These are phyloP conservation scores for Hybos culiciformis DNA, from an alignment of 2,888 invertebrate species.

Conservation along the genomic window DNA sequence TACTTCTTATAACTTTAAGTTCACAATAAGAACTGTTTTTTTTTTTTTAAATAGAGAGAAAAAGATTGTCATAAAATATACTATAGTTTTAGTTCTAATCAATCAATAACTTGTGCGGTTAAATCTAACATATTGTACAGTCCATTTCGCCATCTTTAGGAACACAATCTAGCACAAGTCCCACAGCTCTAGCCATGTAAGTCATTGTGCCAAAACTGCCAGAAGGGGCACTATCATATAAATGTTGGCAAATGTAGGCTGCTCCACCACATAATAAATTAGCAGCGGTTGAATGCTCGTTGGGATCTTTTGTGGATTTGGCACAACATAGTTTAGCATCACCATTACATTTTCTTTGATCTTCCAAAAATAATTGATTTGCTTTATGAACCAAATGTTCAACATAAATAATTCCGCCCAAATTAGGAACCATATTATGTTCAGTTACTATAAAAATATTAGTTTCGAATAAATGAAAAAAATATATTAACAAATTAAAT, in stretches of 20 bases:
- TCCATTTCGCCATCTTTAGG: constrained; percentile 68
- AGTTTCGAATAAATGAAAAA: too few species aligned
- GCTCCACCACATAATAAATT: constrained; percentile 78
- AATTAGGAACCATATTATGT: constrained; percentile 60
- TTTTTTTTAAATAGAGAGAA: too few species aligned
- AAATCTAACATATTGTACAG: constrained; percentile 60
- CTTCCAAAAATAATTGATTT: constrained; percentile 86
- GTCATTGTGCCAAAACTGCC: constrained; percentile 97
- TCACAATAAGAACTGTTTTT: too few species aligned
- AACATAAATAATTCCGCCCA: constrained; percentile 73
- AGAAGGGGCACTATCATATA: constrained; percentile 96
- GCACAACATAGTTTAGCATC: constrained; percentile 92
- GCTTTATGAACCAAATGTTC: constrained; percentile 89
- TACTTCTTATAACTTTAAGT: too few species aligned
- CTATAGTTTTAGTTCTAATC: too few species aligned
- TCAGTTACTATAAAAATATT: too few species aligned
- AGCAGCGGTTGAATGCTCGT: constrained; percentile 46
- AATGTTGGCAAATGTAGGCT: constrained; percentile 89
- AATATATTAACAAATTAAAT: too few species aligned
- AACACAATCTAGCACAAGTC: constrained; percentile 56
- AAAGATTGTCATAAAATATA: too few species aligned
- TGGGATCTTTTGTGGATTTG: constrained; percentile 50
- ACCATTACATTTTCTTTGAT: constrained; percentile 83
- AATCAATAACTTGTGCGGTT: too few species aligned
- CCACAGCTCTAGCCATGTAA: constrained; percentile 77